A percentile compares a stretch with the other conserved stretches of the same genome.
Evolutionary conservation across 2,888 invertebrate genomes (phyloP).

Genomic region (Neoaliturus tenellus): DNA sequence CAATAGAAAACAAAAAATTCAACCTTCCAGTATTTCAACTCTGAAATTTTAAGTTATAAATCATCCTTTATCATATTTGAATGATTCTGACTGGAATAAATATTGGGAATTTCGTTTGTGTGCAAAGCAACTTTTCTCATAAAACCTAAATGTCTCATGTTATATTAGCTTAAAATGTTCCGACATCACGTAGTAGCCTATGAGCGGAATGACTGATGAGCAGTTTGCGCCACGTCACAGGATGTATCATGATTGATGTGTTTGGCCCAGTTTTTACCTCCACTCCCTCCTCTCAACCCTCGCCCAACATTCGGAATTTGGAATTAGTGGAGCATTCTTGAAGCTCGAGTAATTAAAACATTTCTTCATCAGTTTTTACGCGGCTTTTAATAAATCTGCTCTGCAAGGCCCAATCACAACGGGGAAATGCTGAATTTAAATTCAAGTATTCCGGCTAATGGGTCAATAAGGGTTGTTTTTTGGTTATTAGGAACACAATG

Average conservation of each 20-base stretch:
- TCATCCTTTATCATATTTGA: too few species aligned
- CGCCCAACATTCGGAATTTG: neutral
- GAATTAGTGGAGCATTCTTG: constrained; percentile 13
- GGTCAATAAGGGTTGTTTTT: constrained; percentile 18
- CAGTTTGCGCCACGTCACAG: neutral
- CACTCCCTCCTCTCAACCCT: neutral
- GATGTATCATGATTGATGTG: constrained; percentile 5
- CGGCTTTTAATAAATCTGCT: constrained; percentile 3
- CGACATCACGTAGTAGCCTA: too few species aligned
- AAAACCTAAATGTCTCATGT: too few species aligned
- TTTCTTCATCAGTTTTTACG: constrained; percentile 29
- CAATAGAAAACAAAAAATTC: too few species aligned
- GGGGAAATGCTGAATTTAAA: neutral
- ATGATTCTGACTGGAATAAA: too few species aligned
- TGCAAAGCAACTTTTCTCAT: too few species aligned
- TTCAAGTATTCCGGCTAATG: constrained; percentile 10
- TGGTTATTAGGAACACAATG: neutral
- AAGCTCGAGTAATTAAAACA: constrained; percentile 13
- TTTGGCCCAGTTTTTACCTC: constrained; percentile 12
- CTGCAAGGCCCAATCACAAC: neutral
- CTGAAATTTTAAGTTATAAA: too few species aligned
- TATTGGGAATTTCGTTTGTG: too few species aligned
- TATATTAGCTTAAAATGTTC: too few species aligned
- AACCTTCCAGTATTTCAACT: too few species aligned
- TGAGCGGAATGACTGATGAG: neutral